Conservation (phyloP, 2,113 vertebrate genomes). For the Phalacrocorax pelagicus region DNA sequence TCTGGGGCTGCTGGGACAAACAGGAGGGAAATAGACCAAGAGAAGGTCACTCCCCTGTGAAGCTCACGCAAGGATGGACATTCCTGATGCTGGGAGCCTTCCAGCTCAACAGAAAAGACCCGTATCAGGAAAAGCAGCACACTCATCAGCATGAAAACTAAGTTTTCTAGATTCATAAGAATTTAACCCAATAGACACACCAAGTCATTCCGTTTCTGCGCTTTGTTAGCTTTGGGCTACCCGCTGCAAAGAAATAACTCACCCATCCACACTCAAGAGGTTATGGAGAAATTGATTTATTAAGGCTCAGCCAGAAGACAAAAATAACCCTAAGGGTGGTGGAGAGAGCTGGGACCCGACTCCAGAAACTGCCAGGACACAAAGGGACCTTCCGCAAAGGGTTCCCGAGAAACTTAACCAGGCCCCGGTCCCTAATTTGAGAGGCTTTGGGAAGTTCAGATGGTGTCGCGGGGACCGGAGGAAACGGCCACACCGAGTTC, state of each 20-base stretch:
- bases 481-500: background rate
- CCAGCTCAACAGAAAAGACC: background rate
- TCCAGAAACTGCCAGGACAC: background rate
- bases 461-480: rapidly evolving
- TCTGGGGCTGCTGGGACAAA: background rate
- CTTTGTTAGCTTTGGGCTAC: background rate
- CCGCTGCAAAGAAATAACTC: background rate
- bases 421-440: no score
- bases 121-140: background rate
- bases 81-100: background rate
- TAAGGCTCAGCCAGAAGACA: background rate
- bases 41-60: background rate
- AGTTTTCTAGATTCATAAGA: background rate
- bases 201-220: background rate
- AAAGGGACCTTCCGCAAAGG: background rate
- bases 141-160: background rate
- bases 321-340: background rate
- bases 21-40: background rate
- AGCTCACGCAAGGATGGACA: background rate
- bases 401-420: background rate
- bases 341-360: background rate
- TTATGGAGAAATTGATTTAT: background rate
- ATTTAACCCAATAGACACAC: background rate
- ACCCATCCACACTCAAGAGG: background rate
- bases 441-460: background rate